Evolutionary conservation across 2,797 vertebrate genomes (phyloP).

Genomic region (Gephyroberyx darwinii): DNA sequence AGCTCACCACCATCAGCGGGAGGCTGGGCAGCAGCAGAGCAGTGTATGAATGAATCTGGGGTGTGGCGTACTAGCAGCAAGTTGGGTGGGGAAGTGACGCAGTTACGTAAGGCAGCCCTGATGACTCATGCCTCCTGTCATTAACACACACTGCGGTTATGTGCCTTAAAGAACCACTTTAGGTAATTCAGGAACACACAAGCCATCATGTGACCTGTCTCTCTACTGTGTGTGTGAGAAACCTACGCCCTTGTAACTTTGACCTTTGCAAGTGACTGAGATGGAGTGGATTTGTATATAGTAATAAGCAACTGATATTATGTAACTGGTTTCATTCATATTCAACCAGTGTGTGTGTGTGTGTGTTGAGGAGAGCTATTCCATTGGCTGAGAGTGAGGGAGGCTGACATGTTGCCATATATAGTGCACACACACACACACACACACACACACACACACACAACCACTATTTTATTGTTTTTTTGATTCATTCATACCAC

Average conservation of each 20-base stretch:
- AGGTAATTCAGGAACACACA: conserved; percentile 48
- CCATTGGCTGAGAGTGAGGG: conserved; percentile 33
- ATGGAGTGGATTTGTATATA: conserved; percentile 38
- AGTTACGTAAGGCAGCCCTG: conserved; percentile 72
- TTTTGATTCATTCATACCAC: conserved; percentile 46
- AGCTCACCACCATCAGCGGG: conserved; percentile 66
- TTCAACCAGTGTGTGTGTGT: conserved; percentile 23
- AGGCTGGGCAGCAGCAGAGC: conserved; percentile 65
- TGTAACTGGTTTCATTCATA: conserved; percentile 65
- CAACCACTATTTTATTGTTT: conserved; percentile 34
- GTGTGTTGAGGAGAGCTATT: conserved; percentile 10
- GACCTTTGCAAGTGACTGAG: conserved; percentile 26
- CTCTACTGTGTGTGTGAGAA: conserved; percentile 31
- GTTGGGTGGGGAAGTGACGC: conserved; percentile 69
- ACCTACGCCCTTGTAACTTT: conserved; percentile 30
- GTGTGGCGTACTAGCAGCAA: conserved; percentile 69
- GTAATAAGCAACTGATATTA: conserved; percentile 37
- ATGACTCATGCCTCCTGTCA: conserved; percentile 80
- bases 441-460: conserved; percentile 16
- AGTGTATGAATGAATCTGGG: conserved; percentile 76
- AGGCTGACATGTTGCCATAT: background rate
- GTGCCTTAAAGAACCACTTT: conserved; percentile 54
- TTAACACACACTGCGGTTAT: conserved; percentile 70
- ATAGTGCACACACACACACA: conserved; percentile 5
- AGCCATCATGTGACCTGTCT: conserved; percentile 49